Percentiles rank a stretch among this genome's conserved stretches.
Conservation (phyloP, 2,888 invertebrate species). For the Morpho deidamia region DNA sequence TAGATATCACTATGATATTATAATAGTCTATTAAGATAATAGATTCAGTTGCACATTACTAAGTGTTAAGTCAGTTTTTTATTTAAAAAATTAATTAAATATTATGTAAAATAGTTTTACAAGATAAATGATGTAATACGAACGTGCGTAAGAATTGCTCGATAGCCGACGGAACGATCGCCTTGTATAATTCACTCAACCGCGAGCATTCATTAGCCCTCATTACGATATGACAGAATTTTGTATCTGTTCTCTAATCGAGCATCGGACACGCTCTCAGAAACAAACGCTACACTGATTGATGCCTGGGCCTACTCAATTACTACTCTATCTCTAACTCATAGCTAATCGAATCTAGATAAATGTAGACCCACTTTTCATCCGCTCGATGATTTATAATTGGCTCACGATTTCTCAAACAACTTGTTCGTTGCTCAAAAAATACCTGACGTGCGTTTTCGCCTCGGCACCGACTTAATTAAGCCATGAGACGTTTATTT, state of each 20-base stretch:
- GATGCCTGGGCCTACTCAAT: conserved; percentile 48
- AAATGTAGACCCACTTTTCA: conserved; percentile 39
- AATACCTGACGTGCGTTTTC: conserved; percentile 10
- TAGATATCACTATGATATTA: too few species aligned
- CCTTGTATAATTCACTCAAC: conserved; percentile 31
- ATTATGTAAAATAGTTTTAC: neutral
- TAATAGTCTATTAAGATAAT: too few species aligned
- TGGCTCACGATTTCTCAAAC: conserved; percentile 33
- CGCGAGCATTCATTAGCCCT: conserved; percentile 35
- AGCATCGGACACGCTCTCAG: conserved; percentile 45
- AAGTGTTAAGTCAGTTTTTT: too few species aligned
- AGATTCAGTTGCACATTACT: too few species aligned
- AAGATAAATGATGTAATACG: conserved; percentile 22
- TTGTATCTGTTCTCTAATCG: conserved; percentile 37
- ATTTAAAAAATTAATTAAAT: too few species aligned
- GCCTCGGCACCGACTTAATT: conserved; percentile 10
- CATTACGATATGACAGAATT: conserved; percentile 41
- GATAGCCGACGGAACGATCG: conserved; percentile 20
- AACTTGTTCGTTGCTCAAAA: conserved; percentile 18
- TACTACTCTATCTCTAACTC: conserved; percentile 45
- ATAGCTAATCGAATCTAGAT: conserved; percentile 43
- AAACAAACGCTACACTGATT: conserved; percentile 54
- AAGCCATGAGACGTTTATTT: conserved; percentile 33
- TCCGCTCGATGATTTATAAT: conserved; percentile 28
- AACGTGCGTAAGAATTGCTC: conserved; percentile 19